Conservation (phyloP, 2,113 vertebrate genomes). For the Haliaeetus leucogaster region DNA sequence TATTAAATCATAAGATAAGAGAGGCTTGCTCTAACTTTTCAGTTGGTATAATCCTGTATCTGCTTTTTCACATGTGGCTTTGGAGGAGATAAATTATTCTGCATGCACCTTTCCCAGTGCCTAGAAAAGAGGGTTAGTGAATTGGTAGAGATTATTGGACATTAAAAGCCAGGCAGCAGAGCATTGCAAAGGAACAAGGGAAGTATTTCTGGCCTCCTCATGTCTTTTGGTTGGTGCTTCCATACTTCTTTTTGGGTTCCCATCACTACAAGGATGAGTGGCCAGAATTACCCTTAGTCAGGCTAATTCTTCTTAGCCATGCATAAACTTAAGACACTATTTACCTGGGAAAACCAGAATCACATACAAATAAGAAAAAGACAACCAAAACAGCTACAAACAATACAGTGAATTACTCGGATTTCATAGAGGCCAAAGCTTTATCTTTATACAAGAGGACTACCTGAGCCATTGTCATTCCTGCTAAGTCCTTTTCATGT, state of each 20-base stretch:
- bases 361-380: neutral
- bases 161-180: neutral
- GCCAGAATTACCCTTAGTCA: neutral
- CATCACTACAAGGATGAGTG: neutral
- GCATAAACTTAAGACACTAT: no score
- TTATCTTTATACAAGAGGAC: no score
- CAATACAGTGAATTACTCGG: neutral
- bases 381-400: fast-evolving
- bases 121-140: neutral
- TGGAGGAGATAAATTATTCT: neutral
- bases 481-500: fast-evolving
- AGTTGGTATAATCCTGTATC: neutral
- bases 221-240: neutral
- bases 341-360: neutral
- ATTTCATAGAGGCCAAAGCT: neutral
- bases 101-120: neutral
- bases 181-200: neutral
- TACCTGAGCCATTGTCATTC: neutral
- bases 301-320: neutral
- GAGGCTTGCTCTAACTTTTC: neutral
- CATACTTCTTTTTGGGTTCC: neutral
- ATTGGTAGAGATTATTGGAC: fast-evolving
- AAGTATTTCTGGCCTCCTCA: neutral
- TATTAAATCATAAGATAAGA: neutral
- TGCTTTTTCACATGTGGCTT: neutral